Evolutionary conservation across 2,797 vertebrate genomes (phyloP).

Genomic region (Spondyliosoma cantharus): DNA sequence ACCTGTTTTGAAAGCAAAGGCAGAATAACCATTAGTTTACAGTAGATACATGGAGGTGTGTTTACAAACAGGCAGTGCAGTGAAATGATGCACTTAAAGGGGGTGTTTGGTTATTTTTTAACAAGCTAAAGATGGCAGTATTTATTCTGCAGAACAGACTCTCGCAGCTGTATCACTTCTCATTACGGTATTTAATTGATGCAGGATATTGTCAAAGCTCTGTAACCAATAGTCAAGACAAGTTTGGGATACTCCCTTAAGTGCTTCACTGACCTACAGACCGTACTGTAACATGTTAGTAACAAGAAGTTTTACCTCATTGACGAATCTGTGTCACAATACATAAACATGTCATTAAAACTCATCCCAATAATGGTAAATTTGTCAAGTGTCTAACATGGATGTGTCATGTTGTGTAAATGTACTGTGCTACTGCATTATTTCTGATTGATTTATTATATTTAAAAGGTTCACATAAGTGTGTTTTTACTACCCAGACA

Average conservation of each 20-base stretch:
- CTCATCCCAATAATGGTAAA: background rate
- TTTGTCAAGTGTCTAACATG: conserved; percentile 5
- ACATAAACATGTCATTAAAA: conserved; percentile 23
- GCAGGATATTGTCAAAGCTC: background rate
- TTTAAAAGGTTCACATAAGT: background rate
- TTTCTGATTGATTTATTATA: background rate
- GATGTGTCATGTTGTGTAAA: conserved; percentile 11
- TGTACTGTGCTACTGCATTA: background rate
- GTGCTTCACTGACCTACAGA: conserved; percentile 31
- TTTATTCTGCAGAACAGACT: conserved; percentile 26
- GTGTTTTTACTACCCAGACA: background rate
- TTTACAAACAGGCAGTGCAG: conserved; percentile 5
- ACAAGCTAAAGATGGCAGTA: conserved; percentile 14
- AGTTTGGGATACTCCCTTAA: conserved; percentile 17
- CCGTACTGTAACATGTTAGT: conserved; percentile 27
- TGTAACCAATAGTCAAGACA: background rate
- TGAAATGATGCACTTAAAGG: background rate
- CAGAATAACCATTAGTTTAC: background rate
- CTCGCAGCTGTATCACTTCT: background rate
- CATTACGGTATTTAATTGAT: conserved; percentile 5
- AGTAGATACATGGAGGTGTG: background rate
- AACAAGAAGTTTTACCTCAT: conserved; percentile 40
- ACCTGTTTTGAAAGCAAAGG: background rate
- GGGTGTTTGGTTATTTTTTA: conserved; percentile 25
- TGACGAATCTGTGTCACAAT: conserved; percentile 2